phyloP scores from a whole-genome alignment of 2,888 invertebrate species.

The Volucella inflata region DNA sequence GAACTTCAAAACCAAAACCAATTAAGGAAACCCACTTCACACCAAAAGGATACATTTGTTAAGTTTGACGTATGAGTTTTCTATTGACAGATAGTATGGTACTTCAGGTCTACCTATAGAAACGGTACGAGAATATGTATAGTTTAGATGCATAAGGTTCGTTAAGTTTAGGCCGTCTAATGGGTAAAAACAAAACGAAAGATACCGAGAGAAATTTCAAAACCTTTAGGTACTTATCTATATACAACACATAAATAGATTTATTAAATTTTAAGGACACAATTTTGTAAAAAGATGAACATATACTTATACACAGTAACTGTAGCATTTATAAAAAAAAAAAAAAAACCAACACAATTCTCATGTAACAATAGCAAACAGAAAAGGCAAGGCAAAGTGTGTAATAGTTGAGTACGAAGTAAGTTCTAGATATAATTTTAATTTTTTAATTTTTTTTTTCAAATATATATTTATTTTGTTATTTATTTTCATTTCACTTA shows the following conservation, averaged over 20 bases:
- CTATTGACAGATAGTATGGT: conserved; percentile 14
- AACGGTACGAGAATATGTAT: conserved; percentile 15
- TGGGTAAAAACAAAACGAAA: conserved; percentile 49
- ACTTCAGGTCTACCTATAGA: background rate
- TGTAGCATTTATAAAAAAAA: conserved; percentile 10
- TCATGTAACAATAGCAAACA: conserved; percentile 30
- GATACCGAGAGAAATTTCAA: conserved; percentile 21
- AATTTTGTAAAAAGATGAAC: conserved; percentile 41
- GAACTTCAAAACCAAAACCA: background rate
- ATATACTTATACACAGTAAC: background rate
- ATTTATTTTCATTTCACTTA: conserved; percentile 17
- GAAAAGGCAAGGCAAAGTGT: conserved; percentile 65
- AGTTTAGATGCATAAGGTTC: conserved; percentile 58
- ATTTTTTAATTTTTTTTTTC: conserved; percentile 17
- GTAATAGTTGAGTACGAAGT: conserved; percentile 39
- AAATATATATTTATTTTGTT: conserved; percentile 22
- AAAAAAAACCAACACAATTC: conserved; percentile 14
- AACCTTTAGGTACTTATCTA: conserved; percentile 37
- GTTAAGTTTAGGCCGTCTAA: conserved; percentile 68
- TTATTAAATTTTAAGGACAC: conserved; percentile 44
- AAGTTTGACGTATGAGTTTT: conserved; percentile 38
- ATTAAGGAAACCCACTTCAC: no score
- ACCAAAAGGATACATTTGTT: conserved; percentile 55
- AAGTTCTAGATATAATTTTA: conserved; percentile 7
- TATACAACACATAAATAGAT: conserved; percentile 18